phyloP scores from a whole-genome alignment of 1,140 invertebrate genomes.

The Pectinophora gossypiella region DNA sequence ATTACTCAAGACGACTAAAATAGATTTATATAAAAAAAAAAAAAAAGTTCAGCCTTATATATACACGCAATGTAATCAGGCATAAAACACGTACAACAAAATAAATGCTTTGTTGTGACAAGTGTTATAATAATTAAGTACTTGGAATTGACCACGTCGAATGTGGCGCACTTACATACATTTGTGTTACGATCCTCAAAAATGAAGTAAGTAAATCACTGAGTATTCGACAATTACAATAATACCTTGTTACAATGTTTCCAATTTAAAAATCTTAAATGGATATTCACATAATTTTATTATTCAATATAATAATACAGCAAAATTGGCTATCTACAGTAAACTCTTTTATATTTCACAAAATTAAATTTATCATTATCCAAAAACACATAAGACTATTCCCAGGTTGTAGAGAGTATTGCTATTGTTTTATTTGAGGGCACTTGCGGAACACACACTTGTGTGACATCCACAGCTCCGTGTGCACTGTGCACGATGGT shows the following conservation, averaged over 20 bases:
- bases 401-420: too few relatives aligned
- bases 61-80: slow-evolving; percentile 39
- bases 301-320: slow-evolving; percentile 31
- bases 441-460: too few relatives aligned
- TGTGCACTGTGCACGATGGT: too few relatives aligned
- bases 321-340: slow-evolving; percentile 65
- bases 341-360: slow-evolving; percentile 23
- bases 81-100: slow-evolving; percentile 25
- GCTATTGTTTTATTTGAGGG: too few relatives aligned
- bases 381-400: too few relatives aligned
- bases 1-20: slow-evolving; percentile 16
- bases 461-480: too few relatives aligned
- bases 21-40: slow-evolving; percentile 36
- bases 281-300: slow-evolving; percentile 35
- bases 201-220: too few relatives aligned
- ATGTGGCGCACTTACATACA: slow-evolving; percentile 21
- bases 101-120: slow-evolving; percentile 34
- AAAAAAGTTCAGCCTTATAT: slow-evolving; percentile 47
- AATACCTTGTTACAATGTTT: neutral
- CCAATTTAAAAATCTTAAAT: slow-evolving; percentile 11
- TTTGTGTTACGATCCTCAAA: too few relatives aligned
- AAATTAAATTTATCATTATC: too few relatives aligned
- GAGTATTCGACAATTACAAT: slow-evolving; percentile 4
- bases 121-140: slow-evolving; percentile 50
- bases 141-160: slow-evolving; percentile 49